Evolutionary conservation across 2,113 vertebrate genomes (phyloP).

Genomic region (Sus scrofa): T2T-Sscrofa CM000824.6:131142001-131142500

Average conservation of each 20-base stretch:
- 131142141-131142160: background rate
- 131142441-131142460: background rate
- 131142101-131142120: background rate
- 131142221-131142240: background rate
- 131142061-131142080: background rate
- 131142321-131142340: background rate
- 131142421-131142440: background rate
- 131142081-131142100: background rate
- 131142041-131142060: background rate
- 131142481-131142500: slow-evolving; percentile 1
- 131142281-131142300: no score
- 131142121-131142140: background rate
- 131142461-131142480: background rate
- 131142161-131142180: background rate
- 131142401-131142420: background rate
- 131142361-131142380: background rate
- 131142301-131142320: background rate
- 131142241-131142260: background rate
- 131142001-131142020: background rate
- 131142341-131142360: background rate
- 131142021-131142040: background rate
- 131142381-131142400: background rate
- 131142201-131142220: background rate
- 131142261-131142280: background rate
- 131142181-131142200: background rate